Base-by-base conservation (phyloP, 2,113 vertebrate species). In the Steatornis caripensis region DNA sequence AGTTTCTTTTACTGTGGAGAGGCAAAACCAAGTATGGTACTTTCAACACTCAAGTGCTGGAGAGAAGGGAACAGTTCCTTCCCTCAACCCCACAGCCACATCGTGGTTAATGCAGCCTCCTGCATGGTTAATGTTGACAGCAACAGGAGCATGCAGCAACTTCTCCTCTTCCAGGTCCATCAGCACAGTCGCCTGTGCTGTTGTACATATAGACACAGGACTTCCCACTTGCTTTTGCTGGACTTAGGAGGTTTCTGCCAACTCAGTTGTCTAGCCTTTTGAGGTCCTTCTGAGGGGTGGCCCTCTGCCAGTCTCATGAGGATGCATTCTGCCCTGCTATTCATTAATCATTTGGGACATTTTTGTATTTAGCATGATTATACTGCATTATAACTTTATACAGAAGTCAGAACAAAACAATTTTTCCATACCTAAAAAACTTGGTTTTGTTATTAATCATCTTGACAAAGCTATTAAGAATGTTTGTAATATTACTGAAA, bases 401-500 rank as follows among this genome's bases (percentile, higher is more conserved):
- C 18, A 89, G 17, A 90, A 90, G 27, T 95, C 45, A 92, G 76
- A 94, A 89, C 9, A 69, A 72, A 83, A 26, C 54, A 53, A 20
- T 79, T 88, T 76, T 86, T 84, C 72, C 37, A n/a, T 45, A 92
- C 77, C 41, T 81, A 61, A 88, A 68, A 58, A 39, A 12, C 10
- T 13, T 43, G 29, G 0, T 58, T 94, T 90, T 83, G 53, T 80
- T 83, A 97, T 95, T 93, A 95, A 94, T 95, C 84, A 94, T 94
- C 62, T 94, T 91, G 91, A 94, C 89, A 96, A 89, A 94, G 68
- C 76, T 91, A 89, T 86, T 92, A 92, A 81, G 21, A 78, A 87
- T 74, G n/a, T 34, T 90, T 87, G 92, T 89, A 95, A 61, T 88
- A 89, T 61, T 61, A 77, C 49, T 18, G n/a, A n/a, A 21, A 87